Evolutionary conservation across 2,888 invertebrate genomes (phyloP), one percentile per base, ranked within the genome.

Genomic region (Timema podura): DNA sequence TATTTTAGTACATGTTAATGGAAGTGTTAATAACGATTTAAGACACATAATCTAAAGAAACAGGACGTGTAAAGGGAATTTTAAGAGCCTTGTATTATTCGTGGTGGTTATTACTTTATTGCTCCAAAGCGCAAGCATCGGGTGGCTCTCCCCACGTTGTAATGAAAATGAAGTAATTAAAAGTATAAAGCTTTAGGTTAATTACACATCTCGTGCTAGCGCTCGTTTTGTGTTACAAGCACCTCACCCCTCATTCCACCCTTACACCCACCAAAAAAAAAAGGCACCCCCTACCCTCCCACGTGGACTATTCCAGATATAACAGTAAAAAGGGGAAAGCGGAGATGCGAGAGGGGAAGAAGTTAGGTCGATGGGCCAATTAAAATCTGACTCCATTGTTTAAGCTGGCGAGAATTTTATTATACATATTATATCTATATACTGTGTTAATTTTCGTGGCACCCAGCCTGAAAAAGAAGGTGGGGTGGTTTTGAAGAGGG

Each of bases 161-260:
- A 71, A 84, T 85, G 85, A 85, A 85, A 87, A 88, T 87, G 87
- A 87, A 87, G 87, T 88, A 88, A 88, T 88, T 88, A 88, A 88
- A 88, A 87, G 87, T 88, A 88, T 88, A 88, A 88, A 88, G 87
- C 86, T 86, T 69, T 83, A 85, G 85, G 87, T 87, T 88, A 88
- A 88, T 88, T 88, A 88, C 81, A 67, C 68, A 68, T 70, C 69
- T 69, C 66, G 46, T 57, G 69, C 65, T 16, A 59, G 57, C 65
- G 64, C 64, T 47, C 54, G 54, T 67, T 57, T 67, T 57, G 46
- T 57, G 68, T 59, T 68, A 68, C 68, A 68, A 68, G 59, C 68
- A 46, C 51, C 10, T 54, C 48, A 44, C 54, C 66, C 7, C 61
- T 46, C 49, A 45, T 16, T 47, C 54, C 65, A 46, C 13, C 51